Evolutionary conservation across 2,113 vertebrate genomes (phyloP).

Genomic region (Ceratotherium simum): DNA sequence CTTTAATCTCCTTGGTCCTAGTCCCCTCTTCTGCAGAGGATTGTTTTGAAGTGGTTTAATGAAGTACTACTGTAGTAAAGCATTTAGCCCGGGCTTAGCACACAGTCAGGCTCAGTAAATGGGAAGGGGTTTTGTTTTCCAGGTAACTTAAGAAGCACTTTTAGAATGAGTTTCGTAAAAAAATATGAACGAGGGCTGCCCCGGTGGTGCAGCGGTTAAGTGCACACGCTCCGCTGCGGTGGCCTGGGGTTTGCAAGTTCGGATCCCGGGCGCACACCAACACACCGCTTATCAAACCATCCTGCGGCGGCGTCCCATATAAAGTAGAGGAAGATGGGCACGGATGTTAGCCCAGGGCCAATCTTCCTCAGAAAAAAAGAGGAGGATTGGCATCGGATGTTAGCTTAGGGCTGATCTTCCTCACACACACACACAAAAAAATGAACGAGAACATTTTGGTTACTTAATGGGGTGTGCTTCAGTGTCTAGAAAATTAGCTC

Average conservation of each 20-base stretch:
- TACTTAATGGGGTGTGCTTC: not conserved
- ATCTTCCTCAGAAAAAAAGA: no score
- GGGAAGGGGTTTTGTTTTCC: not conserved
- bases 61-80: no score
- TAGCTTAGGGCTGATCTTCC: no score
- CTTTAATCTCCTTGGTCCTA: not conserved
- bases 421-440: not conserved
- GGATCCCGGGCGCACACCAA: no score
- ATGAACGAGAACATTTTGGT: not conserved
- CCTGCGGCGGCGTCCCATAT: no score
- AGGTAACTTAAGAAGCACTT: not conserved
- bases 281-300: no score
- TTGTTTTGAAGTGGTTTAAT: not conserved
- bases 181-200: not conserved
- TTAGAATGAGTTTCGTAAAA: slow-evolving; percentile 12
- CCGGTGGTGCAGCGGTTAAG: no score
- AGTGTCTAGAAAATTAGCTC: slow-evolving; percentile 34
- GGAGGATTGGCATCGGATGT: no score
- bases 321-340: no score
- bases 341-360: no score
- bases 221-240: no score
- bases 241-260: no score
- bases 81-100: not conserved
- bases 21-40: not conserved
- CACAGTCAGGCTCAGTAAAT: not conserved